Evolutionary conservation across 2,888 invertebrate genomes (phyloP).

Genomic region (Argyresthia albistria): DNA sequence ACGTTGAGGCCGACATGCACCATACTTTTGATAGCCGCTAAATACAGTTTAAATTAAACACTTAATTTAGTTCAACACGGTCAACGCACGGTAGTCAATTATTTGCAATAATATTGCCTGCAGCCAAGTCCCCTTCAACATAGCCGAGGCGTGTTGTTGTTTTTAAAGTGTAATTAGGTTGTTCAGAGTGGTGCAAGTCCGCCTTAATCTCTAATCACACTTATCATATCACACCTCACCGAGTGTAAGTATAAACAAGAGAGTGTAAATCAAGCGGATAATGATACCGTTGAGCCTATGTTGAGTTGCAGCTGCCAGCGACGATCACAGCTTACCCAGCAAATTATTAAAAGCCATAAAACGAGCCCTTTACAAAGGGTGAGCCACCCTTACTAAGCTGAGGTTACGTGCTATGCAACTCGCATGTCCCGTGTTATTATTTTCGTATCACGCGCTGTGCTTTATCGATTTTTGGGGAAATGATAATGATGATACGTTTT

Average conservation of each 20-base stretch:
- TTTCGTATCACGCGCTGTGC: conserved; percentile 43
- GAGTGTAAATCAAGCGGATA: conserved; percentile 15
- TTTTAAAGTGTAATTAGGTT: too few species aligned
- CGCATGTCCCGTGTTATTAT: conserved; percentile 55
- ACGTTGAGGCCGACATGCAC: too few species aligned
- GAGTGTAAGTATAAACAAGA: too few species aligned
- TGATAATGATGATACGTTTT: background rate
- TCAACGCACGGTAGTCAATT: too few species aligned
- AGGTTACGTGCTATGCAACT: conserved; percentile 48
- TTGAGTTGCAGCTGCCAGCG: conserved; percentile 55
- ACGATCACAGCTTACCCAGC: conserved; percentile 65
- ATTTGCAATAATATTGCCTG: too few species aligned
- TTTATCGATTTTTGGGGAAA: conserved; percentile 30
- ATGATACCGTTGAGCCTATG: conserved; percentile 49
- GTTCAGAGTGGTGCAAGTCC: too few species aligned
- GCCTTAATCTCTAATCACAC: too few species aligned
- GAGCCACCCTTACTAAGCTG: conserved; percentile 43
- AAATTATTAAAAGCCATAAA: conserved; percentile 71
- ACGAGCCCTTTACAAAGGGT: conserved; percentile 62
- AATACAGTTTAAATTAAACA: too few species aligned
- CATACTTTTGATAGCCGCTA: too few species aligned
- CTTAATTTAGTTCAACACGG: too few species aligned
- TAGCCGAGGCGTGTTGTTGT: too few species aligned
- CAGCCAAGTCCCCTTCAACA: too few species aligned
- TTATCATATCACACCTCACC: background rate